These are phyloP conservation scores for Ceratina japonica DNA, from an alignment of 1,140 invertebrate species.

Conservation along the genomic window DNA sequence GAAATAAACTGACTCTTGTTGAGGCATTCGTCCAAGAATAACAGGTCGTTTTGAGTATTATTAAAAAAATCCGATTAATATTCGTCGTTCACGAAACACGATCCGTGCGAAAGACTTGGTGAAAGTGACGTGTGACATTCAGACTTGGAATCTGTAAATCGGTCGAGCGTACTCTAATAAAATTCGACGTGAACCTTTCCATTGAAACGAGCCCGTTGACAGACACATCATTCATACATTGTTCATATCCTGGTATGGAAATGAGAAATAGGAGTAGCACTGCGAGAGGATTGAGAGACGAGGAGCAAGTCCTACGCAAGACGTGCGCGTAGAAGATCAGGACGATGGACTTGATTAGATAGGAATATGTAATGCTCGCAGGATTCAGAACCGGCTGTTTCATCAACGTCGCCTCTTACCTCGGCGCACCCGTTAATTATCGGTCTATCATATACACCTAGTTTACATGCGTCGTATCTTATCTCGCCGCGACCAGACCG, in stretches of 20 bases:
- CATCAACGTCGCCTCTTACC: slow-evolving; percentile 42
- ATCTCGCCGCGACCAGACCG: slow-evolving; percentile 39
- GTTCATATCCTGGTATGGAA: background rate
- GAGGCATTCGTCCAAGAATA: no score
- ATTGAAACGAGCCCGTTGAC: background rate
- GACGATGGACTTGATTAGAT: slow-evolving; percentile 49
- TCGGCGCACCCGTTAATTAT: slow-evolving; percentile 59
- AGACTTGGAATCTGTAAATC: background rate
- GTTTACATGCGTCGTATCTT: slow-evolving; percentile 64
- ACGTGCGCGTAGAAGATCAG: background rate
- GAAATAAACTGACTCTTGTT: no score
- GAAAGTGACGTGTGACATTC: slow-evolving; percentile 6
- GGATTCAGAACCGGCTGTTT: slow-evolving; percentile 43
- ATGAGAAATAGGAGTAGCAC: no score
- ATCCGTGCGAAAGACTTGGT: background rate
- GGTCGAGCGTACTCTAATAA: background rate
- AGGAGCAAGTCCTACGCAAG: slow-evolving; percentile 46
- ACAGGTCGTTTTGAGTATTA: no score
- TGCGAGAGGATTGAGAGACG: slow-evolving; percentile 15
- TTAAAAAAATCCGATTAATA: background rate
- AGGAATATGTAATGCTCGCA: slow-evolving; percentile 33
- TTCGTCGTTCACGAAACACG: slow-evolving; percentile 7
- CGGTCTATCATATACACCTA: slow-evolving; percentile 64
- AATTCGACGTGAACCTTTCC: background rate
- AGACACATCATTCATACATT: slow-evolving; percentile 2